phyloP scores from a whole-genome alignment of 30 jellyfish, hydroid and myxozoan genomes.

The Aurelia sp. region DNA sequence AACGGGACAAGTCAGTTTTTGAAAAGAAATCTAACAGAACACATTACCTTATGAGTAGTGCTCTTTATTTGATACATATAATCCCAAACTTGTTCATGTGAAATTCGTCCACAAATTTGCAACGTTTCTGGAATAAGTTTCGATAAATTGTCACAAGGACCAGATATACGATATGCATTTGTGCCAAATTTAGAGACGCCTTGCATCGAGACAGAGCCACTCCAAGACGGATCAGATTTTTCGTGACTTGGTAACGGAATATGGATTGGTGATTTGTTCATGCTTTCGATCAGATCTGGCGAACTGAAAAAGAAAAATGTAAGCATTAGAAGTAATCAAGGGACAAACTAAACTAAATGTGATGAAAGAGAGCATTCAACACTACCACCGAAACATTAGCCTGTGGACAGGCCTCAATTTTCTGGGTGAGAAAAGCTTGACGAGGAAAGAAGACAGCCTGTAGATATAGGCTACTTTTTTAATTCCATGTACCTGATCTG shows the following conservation, averaged over 20 bases:
- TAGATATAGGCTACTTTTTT: no score
- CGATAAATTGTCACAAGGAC: constrained; percentile 88
- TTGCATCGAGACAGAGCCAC: constrained; percentile 86
- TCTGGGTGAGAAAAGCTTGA: no score
- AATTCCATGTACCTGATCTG: no score
- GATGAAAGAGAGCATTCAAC: neutral
- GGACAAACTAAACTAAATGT: neutral
- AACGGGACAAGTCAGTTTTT: no score
- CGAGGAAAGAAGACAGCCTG: no score
- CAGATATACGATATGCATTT: constrained; percentile 91
- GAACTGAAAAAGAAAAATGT: constrained; percentile 17
- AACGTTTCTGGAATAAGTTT: constrained; percentile 87
- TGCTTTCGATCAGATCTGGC: constrained; percentile 59
- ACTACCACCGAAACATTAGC: no score
- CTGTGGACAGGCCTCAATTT: no score
- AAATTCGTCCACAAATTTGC: constrained; percentile 90
- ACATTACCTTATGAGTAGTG: constrained; percentile 56
- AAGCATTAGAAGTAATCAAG: neutral
- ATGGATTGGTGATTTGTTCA: constrained; percentile 60
- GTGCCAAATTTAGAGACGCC: constrained; percentile 87
- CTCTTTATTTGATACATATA: constrained; percentile 83
- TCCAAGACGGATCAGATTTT: constrained; percentile 80
- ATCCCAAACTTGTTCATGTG: constrained; percentile 97
- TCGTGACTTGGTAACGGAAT: constrained; percentile 64
- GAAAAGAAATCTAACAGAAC: no score